Conservation (phyloP, 37 sponge, comb jelly and placozoan species). For the Ianthella basta region DNA sequence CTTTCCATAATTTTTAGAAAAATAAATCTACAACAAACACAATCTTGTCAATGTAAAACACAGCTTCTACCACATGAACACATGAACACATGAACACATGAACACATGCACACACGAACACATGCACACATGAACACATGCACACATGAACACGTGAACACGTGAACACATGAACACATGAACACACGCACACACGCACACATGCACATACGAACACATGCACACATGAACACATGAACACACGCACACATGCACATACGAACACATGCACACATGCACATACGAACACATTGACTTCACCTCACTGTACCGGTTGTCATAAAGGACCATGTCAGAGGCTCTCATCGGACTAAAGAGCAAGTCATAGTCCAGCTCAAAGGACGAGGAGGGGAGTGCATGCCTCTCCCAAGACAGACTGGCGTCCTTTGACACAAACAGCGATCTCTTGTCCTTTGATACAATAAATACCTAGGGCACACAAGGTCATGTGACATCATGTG, state of each 20-base stretch:
- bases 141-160: background rate
- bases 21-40: background rate
- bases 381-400: slow-evolving; percentile 25
- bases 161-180: background rate
- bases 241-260: too few relatives aligned
- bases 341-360: slow-evolving; percentile 31
- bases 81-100: background rate
- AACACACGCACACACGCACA: too few relatives aligned
- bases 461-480: slow-evolving; percentile 10
- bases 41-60: background rate
- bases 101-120: background rate
- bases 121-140: background rate
- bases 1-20: background rate
- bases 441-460: slow-evolving; percentile 24
- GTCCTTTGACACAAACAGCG: slow-evolving; percentile 46
- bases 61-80: background rate
- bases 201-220: too few relatives aligned
- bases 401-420: slow-evolving; percentile 38
- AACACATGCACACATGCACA: background rate
- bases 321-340: slow-evolving; percentile 43
- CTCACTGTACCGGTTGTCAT: background rate
- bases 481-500: too few relatives aligned
- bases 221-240: too few relatives aligned
- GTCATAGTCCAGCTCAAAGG: slow-evolving; percentile 40
- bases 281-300: background rate